Evolutionary conservation across 2,888 invertebrate genomes (phyloP), one percentile per base, ranked within the genome.

Genomic region (Punctoribates punctum): DNA sequence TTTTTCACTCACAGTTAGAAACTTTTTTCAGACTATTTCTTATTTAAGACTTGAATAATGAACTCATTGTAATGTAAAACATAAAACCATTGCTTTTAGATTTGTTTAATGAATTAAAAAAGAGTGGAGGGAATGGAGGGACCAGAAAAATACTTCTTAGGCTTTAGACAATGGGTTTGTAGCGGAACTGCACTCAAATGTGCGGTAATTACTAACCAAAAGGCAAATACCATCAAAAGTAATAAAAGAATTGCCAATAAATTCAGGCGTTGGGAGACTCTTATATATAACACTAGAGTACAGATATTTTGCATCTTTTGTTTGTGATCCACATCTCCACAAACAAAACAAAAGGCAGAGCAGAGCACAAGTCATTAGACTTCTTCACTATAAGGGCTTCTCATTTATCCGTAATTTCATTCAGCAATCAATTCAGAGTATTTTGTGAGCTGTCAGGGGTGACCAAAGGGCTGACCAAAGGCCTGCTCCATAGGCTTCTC

Each of bases 51-150:
- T 9, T 20, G 34, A 67, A 67, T 67, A 67, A 67, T 42, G 38
- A 42, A 27, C 17, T 67, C 42, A 67, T 67, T 67, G 38, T 42
- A 9, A 42, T 67, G 42, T 67, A 15, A 67, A 67, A 67, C 42
- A 42, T 29, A 42, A 42, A 51, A 23, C 60, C 38, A 38, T 67
- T 67, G 9, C 29, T 38, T 38, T 38, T 42, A 42, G 20, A 67
- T 67, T 15, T 29, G 29, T 60, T 60, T 60, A 60, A 60, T 60
- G 60, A 60, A 60, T 20, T 60, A 29, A 17, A 23, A 23, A 23
- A 38, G 27, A 15, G 34, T 34, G 8, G 8, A 67, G 20, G 20
- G 38, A 34, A 8, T 34, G 34, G 34, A 34, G 15, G 17, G 60
- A 57, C 1, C 13, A 25, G n/a, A 57, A 23, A 13, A 42, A 11